Percentiles rank a stretch among this genome's conserved stretches.
These are phyloP conservation scores for Cerceris rybyensis DNA, from an alignment of 2,888 invertebrate genomes.

Conservation along the genomic window DNA sequence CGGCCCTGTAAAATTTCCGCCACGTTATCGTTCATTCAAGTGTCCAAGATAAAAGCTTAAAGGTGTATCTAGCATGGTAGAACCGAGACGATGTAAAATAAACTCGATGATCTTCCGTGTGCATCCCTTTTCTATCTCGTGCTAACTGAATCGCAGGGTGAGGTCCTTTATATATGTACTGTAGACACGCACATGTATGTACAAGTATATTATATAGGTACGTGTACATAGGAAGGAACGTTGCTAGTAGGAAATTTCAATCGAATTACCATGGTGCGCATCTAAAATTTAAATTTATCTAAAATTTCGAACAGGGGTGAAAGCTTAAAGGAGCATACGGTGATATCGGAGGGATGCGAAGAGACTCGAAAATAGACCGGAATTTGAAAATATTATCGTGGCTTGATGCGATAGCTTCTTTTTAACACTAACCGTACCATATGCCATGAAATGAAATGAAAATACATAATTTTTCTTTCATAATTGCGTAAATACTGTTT, in stretches of 20 bases:
- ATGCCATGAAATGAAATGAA: too few species aligned
- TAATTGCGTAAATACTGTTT: too few species aligned
- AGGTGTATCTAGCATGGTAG: background rate
- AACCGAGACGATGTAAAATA: constrained; percentile 9
- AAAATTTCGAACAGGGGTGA: background rate
- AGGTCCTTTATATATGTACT: too few species aligned
- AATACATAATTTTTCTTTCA: too few species aligned
- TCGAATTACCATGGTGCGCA: constrained; percentile 16
- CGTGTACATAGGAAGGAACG: background rate
- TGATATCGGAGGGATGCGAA: background rate
- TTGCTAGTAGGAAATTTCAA: constrained; percentile 13
- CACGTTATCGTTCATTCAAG: too few species aligned
- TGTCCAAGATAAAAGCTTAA: too few species aligned
- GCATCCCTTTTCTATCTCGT: background rate
- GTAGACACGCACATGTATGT: too few species aligned
- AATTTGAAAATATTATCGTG: too few species aligned
- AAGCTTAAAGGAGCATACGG: background rate
- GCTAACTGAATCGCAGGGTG: constrained; percentile 1
- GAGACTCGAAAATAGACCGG: background rate
- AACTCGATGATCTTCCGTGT: constrained; percentile 11
- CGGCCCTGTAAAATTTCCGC: too few species aligned
- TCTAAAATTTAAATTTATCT: constrained; percentile 24
- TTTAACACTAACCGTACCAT: too few species aligned
- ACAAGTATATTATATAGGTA: background rate
- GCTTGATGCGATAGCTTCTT: too few species aligned